Evolutionary conservation across 2,797 vertebrate species (phyloP).

Genomic region (Danio choprae): DNA sequence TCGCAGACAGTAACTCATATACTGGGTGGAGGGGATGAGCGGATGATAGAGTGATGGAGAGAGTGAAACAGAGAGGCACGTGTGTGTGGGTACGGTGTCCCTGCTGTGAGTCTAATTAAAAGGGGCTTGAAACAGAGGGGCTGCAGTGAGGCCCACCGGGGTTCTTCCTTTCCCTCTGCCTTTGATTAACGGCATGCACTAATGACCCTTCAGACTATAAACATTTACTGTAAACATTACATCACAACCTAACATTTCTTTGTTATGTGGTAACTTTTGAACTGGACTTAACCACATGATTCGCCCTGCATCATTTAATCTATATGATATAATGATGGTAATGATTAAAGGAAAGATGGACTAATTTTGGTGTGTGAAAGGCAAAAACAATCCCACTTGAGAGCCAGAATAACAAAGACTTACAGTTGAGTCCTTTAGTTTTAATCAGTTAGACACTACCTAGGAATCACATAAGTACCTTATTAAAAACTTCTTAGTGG

Average conservation of each 20-base stretch:
- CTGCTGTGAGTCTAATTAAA: slow-evolving; percentile 94
- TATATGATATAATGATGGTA: neutral
- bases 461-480: too few species aligned
- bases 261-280: neutral
- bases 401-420: neutral
- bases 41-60: slow-evolving; percentile 54
- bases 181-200: slow-evolving; percentile 85
- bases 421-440: neutral
- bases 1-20: slow-evolving; percentile 39
- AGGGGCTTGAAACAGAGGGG: slow-evolving; percentile 82
- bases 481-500: too few species aligned
- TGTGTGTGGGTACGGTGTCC: slow-evolving; percentile 66
- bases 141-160: slow-evolving; percentile 78
- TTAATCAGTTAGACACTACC: neutral
- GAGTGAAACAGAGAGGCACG: slow-evolving; percentile 60
- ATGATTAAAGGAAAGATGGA: neutral
- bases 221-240: slow-evolving; percentile 42
- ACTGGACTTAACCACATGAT: neutral
- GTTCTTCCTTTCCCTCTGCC: slow-evolving; percentile 71
- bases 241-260: neutral
- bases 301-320: neutral
- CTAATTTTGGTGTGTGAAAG: neutral
- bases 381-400: neutral
- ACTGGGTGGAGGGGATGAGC: slow-evolving; percentile 49
- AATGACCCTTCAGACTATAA: slow-evolving; percentile 38